Base-by-base conservation (phyloP, 2,113 vertebrate species). In the Lophotis ruficrista region DNA sequence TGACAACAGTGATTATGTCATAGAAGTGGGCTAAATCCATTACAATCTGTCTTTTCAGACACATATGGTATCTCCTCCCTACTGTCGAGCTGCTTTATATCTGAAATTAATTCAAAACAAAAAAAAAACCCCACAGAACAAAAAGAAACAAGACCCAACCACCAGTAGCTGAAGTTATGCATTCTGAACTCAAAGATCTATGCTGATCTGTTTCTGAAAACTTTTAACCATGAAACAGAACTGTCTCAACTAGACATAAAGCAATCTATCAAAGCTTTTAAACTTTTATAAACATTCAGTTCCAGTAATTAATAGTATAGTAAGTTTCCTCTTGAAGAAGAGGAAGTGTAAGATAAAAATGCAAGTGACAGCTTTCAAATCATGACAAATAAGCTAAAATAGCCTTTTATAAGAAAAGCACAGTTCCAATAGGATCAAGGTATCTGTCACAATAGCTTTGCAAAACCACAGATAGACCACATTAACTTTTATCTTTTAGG, bases 401-500 rank as follows among this genome's bases (percentile, higher is more conserved):
- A 81, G 27, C 9, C 24, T 65, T 80, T 68, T 68, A 22, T 16
- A 27, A 69, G 38, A 70, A 76, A 81, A 95, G 30, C 22, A 64
- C 5, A 41, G 41, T 24, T 77, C 23, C 41, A 37, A 38, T 84
- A 62, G 5, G 79, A 79, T 30, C 43, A 61, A 89, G 15, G 12
- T 7, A 70, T 27, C 61, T 65, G 41, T 70, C 47, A 54, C 16
- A 75, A 68, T 1, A 58, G 57, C 41, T 75, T 4, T 3, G 25
- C 14, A 56, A 68, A 87, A 28, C 0, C 54, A 87, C 5, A 57
- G 7, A 28, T 0, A 47, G 10, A 43, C 18, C 0, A 1, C 14
- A 1, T 7, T 7, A 62, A 50, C 17, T 83, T 79, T 16, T 38
- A 31, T 24, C 14, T 73, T 80, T 56, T n/a, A 93, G 4, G 4